Evolutionary conservation across 2,888 invertebrate species (phyloP).

Genomic region (Notodonta ziczac): DNA sequence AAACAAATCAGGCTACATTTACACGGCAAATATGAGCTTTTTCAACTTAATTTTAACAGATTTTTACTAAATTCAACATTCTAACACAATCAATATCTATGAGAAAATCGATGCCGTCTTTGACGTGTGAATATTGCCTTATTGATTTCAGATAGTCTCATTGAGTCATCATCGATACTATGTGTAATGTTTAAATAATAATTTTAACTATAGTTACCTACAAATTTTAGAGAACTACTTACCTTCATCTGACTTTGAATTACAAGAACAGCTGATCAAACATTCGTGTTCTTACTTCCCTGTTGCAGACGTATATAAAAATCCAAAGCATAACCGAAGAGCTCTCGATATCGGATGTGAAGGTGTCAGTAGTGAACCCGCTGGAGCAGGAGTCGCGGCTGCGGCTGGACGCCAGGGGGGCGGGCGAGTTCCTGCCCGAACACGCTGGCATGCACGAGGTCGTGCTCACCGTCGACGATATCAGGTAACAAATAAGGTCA

Average conservation of each 20-base stretch:
- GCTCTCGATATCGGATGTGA: slow-evolving; percentile 89
- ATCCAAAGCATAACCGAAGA: slow-evolving; percentile 89
- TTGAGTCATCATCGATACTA: too few relatives aligned
- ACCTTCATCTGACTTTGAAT: slow-evolving; percentile 21
- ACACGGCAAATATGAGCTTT: too few relatives aligned
- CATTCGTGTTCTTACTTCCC: slow-evolving; percentile 4
- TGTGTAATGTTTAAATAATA: too few relatives aligned
- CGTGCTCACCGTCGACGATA: slow-evolving; percentile 87
- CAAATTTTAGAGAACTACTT: slow-evolving; percentile 13
- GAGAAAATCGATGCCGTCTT: too few relatives aligned
- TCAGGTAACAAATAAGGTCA: slow-evolving; percentile 62
- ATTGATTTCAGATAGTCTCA: too few relatives aligned
- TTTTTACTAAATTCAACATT: too few relatives aligned
- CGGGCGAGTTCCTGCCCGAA: slow-evolving; percentile 93
- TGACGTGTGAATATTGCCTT: too few relatives aligned
- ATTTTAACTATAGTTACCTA: too few relatives aligned
- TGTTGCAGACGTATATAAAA: slow-evolving; percentile 90
- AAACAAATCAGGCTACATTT: too few relatives aligned
- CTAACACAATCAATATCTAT: too few relatives aligned
- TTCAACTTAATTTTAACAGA: too few relatives aligned
- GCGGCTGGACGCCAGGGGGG: slow-evolving; percentile 88
- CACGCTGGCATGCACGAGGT: slow-evolving; percentile 97
- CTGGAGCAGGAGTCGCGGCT: slow-evolving; percentile 87
- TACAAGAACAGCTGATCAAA: slow-evolving; percentile 30
- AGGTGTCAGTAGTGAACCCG: slow-evolving; percentile 91